Conservation (phyloP, 2,797 vertebrate genomes). For the Schizopygopsis pylzovi region DNA sequence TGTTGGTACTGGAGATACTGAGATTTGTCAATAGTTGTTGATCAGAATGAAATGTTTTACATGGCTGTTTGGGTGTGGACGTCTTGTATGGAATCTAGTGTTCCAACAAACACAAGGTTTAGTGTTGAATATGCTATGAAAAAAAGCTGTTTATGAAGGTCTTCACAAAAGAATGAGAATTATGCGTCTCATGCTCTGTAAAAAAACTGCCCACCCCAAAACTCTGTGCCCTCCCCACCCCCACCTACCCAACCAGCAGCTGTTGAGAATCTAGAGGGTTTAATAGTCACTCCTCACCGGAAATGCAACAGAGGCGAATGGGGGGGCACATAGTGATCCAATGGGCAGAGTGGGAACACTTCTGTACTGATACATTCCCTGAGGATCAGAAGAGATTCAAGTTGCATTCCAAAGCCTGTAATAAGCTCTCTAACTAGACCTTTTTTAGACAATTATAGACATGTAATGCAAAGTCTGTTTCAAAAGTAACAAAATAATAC, state of each 20-base stretch:
- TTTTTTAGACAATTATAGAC: neutral
- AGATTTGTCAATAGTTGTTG: neutral
- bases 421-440: neutral
- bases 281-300: slow-evolving; percentile 25
- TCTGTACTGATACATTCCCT: neutral
- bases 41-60: neutral
- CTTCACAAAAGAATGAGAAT: neutral
- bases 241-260: slow-evolving; percentile 23
- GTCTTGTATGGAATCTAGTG: neutral
- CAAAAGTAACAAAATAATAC: neutral
- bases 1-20: neutral
- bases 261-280: slow-evolving; percentile 31
- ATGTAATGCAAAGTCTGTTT: neutral
- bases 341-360: neutral
- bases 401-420: neutral
- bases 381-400: neutral
- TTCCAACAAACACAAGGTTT: neutral
- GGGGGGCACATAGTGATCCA: neutral
- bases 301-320: slow-evolving; percentile 15
- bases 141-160: neutral
- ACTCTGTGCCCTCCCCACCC: neutral
- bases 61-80: slow-evolving; percentile 1
- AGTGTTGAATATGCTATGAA: neutral
- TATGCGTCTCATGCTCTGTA: neutral
- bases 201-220: neutral